Evolutionary conservation across 2,113 vertebrate species (phyloP), one percentile per base, ranked within the genome.

Genomic region (Lasiurus cinereus): DNA sequence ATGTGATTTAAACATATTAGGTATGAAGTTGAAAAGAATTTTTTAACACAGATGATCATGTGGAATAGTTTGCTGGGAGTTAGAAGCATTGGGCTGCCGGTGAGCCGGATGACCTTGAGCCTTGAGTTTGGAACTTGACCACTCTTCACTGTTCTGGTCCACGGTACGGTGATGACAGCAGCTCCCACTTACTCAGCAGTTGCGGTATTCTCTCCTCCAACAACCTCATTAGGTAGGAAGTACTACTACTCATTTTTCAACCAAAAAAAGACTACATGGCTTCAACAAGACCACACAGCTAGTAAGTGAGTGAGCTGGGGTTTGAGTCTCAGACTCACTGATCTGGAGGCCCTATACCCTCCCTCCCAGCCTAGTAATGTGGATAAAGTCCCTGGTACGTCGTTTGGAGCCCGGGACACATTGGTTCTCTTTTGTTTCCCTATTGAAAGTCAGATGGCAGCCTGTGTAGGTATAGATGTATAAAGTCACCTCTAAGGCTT

Each of bases 81-180:
- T 43, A 14, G 78, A 80, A 24, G 24, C 31, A 22, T 56, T 59
- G 31, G 19, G 7, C 29, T 56, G n/a, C 8, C 0, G 2, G 0
- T 16, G 8, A 62, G 4, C 18, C 4, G 7, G 24, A 19, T 5
- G 8, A 24, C 62, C 3, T 8, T 77, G 11, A 16, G 18, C 46
- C 4, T 8, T 76, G 11, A 16, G 19, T 4, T 3, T 39, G 54
- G 27, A n/a, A 48, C 9, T 19, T 46, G 8, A 56, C 8, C 9
- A 31, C 36, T 43, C 50, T 24, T 27, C 14, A 14, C 22, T 13
- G 14, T 64, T 70, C 64, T 85, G 21, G 2, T 11, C 56, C 62
- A 48, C 8, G 2, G 0, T 1, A 1, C 22, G 39, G 19, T 8
- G 29, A 50, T 2, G 62, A 62, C 24, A 33, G 67, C 1, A 4